Conservation (phyloP, 2,113 vertebrate genomes). For the Gobiocypris rarus region DNA sequence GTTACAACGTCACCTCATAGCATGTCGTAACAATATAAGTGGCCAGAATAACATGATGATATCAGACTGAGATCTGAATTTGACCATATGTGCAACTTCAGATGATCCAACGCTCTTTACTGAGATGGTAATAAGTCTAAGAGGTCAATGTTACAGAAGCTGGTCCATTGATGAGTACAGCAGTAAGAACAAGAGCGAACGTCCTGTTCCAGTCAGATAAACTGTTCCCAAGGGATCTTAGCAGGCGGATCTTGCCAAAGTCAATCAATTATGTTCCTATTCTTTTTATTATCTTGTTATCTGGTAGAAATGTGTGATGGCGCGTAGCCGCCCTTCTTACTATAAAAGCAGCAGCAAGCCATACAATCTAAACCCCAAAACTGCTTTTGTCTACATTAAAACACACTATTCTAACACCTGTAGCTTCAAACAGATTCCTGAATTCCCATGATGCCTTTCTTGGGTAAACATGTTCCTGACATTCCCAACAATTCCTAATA, state of each 20-base stretch:
- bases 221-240: not conserved
- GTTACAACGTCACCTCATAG: not conserved
- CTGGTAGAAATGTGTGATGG: not conserved
- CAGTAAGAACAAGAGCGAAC: not conserved
- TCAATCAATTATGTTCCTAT: not conserved
- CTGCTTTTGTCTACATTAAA: not conserved
- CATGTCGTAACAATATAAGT: not conserved
- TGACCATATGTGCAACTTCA: slow-evolving; percentile 1
- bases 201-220: slow-evolving; percentile 3
- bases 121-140: not conserved
- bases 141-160: not conserved
- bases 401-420: not conserved
- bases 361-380: not conserved
- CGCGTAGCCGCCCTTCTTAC: not conserved
- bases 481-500: not conserved
- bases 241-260: not conserved
- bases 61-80: not conserved
- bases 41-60: slow-evolving; percentile 1
- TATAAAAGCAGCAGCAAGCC: too few relatives aligned
- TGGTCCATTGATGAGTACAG: not conserved
- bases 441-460: not conserved
- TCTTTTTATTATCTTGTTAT: not conserved
- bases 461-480: not conserved
- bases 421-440: not conserved
- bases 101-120: slow-evolving; percentile 4